These are phyloP conservation scores for Holothuria glaberrima DNA, from an alignment of 35 echinoderm and acorn worm genomes.

Conservation along the genomic window DNA sequence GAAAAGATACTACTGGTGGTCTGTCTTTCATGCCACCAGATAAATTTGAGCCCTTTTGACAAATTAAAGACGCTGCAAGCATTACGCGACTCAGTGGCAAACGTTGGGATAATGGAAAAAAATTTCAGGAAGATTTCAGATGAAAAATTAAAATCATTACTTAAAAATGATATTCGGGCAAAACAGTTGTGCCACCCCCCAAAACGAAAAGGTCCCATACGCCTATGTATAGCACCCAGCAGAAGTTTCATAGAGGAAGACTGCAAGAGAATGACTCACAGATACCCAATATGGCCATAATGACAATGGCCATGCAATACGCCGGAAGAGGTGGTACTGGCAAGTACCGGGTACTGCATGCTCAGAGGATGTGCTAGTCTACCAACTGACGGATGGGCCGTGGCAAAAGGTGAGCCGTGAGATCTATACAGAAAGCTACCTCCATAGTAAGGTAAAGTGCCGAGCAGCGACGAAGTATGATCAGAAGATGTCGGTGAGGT, in stretches of 20 bases:
- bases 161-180: too few species aligned
- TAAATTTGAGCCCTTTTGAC: too few species aligned
- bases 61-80: too few species aligned
- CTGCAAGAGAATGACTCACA: neutral
- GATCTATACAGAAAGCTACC: slow-evolving; percentile 24
- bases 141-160: too few species aligned
- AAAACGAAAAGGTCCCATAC: too few species aligned
- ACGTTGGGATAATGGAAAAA: too few species aligned
- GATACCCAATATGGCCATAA: slow-evolving; percentile 37
- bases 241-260: neutral
- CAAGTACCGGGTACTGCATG: slow-evolving; percentile 50
- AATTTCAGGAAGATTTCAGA: too few species aligned
- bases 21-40: too few species aligned
- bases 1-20: too few species aligned
- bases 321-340: slow-evolving; percentile 16
- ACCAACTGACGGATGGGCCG: slow-evolving; percentile 25
- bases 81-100: too few species aligned
- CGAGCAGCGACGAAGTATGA: slow-evolving; percentile 30
- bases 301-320: slow-evolving; percentile 51
- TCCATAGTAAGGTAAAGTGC: slow-evolving; percentile 43
- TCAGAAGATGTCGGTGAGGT: slow-evolving; percentile 59
- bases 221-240: neutral
- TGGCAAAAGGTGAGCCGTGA: slow-evolving; percentile 6
- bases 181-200: too few species aligned
- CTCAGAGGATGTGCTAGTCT: slow-evolving; percentile 26